Evolutionary conservation across 2,888 invertebrate species (phyloP), one percentile per base, ranked within the genome.

Genomic region (Phortica magna): DNA sequence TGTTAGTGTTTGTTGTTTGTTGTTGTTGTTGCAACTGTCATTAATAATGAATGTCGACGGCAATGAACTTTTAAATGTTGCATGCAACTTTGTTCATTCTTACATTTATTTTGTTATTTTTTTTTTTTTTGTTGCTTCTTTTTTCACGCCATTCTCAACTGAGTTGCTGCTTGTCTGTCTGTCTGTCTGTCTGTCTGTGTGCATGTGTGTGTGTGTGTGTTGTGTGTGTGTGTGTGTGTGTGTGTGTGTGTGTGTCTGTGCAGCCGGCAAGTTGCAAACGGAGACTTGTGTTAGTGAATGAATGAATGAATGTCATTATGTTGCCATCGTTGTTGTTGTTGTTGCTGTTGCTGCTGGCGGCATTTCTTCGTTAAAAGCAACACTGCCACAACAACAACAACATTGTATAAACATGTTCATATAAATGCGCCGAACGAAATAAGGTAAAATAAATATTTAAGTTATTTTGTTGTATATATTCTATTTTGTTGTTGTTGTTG

Each of bases 11-110:
- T 74, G 53, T 67, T 67, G 41, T 31, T 75, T 70, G 19, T 19
- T 70, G 22, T 14, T 70, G 72, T 57, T 76, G 57, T 48, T 22
- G 68, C 79, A 80, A 84, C 83, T 89, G 90, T 87, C 90, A 89
- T 90, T 89, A 89, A 90, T 90, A 90, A 90, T 90, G 89, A 89
- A 90, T 90, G 89, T 87, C 84, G 89, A 87, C 89, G 91, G 91
- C 91, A 91, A 91, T 91, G 91, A 91, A 91, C 91, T 91, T 91
- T 91, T 90, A 90, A 90, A 91, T 85, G 90, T 87, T 89, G 84
- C 84, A 85, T 85, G 84, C 85, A 87, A 82, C 83, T 82, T 80
- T 79, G 77, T 53, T 19, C 22, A 57, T 68, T 48, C 41, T 53
- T 12, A 31, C 41, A 41, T 57, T 68, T 59, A 22, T 71, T 78